These are phyloP conservation scores for Copidosoma floridanum DNA, from an alignment of 1,140 invertebrate genomes.

Conservation along the genomic window DNA sequence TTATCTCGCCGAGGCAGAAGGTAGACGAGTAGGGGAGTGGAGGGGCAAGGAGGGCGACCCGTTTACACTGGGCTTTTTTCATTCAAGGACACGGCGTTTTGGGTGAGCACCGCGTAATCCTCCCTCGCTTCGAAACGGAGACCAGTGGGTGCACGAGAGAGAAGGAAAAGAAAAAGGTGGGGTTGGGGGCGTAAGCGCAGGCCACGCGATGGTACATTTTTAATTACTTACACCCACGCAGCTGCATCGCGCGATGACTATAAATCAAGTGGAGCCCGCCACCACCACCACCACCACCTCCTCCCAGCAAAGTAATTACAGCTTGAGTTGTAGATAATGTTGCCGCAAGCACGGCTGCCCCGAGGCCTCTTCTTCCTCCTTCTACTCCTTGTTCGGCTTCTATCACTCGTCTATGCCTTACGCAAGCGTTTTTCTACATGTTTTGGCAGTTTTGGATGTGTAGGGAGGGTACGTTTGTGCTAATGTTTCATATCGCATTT, in stretches of 20 bases:
- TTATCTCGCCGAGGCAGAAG: constrained; percentile 1
- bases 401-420: constrained; percentile 27
- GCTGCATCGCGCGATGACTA: constrained; percentile 58
- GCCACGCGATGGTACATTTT: constrained; percentile 59
- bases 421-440: too few relatives aligned
- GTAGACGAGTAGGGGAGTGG: too few relatives aligned
- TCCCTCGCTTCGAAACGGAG: constrained; percentile 23
- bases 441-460: too few relatives aligned
- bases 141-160: too few relatives aligned
- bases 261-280: constrained; percentile 57
- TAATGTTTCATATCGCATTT: constrained; percentile 25
- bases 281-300: constrained; percentile 42
- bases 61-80: constrained; percentile 32
- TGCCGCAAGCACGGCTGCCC: constrained; percentile 54
- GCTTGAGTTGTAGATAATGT: constrained; percentile 61
- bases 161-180: too few relatives aligned
- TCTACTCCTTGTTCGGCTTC: too few relatives aligned
- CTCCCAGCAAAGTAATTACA: constrained; percentile 59
- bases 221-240: constrained; percentile 61
- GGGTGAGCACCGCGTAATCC: constrained; percentile 27
- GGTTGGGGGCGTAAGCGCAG: too few relatives aligned
- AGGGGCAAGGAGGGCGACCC: background rate
- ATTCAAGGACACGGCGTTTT: constrained; percentile 45
- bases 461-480: constrained; percentile 27
- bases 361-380: too few relatives aligned